Percentiles rank a stretch among this genome's conserved stretches.
phyloP scores from a whole-genome alignment of 2,888 invertebrate genomes.

The Xiphydria camelus region DNA sequence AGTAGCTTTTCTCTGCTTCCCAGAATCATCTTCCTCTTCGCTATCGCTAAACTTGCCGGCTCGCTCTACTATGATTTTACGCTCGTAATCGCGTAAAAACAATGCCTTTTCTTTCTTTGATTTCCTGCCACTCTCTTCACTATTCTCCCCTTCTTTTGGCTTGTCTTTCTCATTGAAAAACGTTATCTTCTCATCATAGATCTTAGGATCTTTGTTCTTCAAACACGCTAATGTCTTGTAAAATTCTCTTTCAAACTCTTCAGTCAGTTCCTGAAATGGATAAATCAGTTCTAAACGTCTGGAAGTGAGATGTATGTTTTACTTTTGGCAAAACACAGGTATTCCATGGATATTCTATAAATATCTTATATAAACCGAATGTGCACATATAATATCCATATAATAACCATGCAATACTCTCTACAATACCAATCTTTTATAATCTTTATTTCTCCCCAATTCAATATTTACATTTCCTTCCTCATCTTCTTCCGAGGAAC shows the following conservation, averaged over 20 bases:
- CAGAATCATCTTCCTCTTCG: constrained; percentile 42
- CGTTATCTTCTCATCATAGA: constrained; percentile 76
- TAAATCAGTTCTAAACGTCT: neutral
- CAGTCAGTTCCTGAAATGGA: constrained; percentile 62
- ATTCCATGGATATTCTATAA: neutral
- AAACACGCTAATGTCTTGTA: constrained; percentile 82
- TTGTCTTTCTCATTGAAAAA: constrained; percentile 67
- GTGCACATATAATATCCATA: neutral
- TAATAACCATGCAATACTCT: too few relatives aligned
- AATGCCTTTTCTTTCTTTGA: constrained; percentile 63
- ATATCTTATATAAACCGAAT: too few relatives aligned
- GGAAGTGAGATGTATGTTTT: too few relatives aligned
- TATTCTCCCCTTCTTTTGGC: neutral
- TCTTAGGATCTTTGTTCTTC: constrained; percentile 86
- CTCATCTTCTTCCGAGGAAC: constrained; percentile 67
- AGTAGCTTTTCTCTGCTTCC: constrained; percentile 33
- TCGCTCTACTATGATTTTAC: constrained; percentile 72
- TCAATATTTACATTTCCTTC: constrained; percentile 60
- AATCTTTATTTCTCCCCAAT: neutral
- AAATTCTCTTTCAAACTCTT: constrained; percentile 82
- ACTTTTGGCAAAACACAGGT: too few relatives aligned
- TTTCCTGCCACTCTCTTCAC: constrained; percentile 39
- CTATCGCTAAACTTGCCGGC: constrained; percentile 61
- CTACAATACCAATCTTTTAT: too few relatives aligned
- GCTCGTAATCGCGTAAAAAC: constrained; percentile 77